These are phyloP conservation scores for Eupsilia transversa DNA, from an alignment of 2,888 invertebrate genomes.

Conservation along the genomic window DNA sequence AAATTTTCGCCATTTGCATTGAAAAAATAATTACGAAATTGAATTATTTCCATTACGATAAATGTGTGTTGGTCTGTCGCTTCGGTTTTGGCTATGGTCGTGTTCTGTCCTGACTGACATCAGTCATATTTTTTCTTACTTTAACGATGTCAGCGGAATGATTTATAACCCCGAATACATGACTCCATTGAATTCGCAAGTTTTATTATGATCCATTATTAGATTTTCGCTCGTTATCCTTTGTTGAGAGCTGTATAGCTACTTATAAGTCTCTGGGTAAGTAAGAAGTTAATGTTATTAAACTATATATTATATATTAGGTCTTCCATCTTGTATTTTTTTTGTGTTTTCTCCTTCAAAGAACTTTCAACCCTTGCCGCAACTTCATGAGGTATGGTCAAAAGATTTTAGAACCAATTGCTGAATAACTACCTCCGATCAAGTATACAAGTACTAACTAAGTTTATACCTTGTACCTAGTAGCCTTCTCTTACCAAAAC, in stretches of 20 bases:
- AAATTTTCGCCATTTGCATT: slow-evolving; percentile 33
- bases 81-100: background rate
- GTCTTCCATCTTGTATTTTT: background rate
- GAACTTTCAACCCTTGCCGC: background rate
- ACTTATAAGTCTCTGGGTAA: background rate
- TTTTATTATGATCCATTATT: slow-evolving; percentile 41
- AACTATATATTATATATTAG: no score
- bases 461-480: no score
- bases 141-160: slow-evolving; percentile 17
- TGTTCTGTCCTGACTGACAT: slow-evolving; percentile 12
- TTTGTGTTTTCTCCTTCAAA: background rate
- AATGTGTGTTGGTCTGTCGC: slow-evolving; percentile 13
- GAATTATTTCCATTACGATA: slow-evolving; percentile 35
- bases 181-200: slow-evolving; percentile 34
- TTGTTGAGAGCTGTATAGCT: slow-evolving; percentile 9
- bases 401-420: background rate
- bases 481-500: background rate
- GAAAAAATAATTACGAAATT: slow-evolving; percentile 37
- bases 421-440: background rate
- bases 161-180: slow-evolving; percentile 29
- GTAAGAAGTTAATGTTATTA: slow-evolving; percentile 3
- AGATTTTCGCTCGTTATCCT: slow-evolving; percentile 31
- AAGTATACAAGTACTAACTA: no score
- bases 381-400: background rate
- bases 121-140: slow-evolving; percentile 34